These are phyloP conservation scores for Ernsta delagoae DNA, from an alignment of 2,888 invertebrate species.

Conservation along the genomic window DNA sequence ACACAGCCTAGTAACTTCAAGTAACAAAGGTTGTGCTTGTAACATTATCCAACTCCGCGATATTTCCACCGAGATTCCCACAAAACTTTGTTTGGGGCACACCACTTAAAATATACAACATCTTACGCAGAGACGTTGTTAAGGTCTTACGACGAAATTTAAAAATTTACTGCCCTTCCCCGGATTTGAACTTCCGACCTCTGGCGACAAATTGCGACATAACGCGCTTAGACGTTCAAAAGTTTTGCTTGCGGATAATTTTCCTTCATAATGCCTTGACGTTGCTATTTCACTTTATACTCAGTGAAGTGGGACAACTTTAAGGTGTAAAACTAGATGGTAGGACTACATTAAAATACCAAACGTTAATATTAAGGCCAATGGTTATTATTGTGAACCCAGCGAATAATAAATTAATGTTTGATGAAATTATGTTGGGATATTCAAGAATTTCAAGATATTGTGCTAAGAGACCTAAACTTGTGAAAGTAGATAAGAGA, in stretches of 20 bases:
- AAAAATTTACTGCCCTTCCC: conserved; percentile 34
- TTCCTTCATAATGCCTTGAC: conserved; percentile 7
- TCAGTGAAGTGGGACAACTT: not conserved
- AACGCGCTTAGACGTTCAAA: conserved; percentile 16
- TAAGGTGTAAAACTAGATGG: no score
- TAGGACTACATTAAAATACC: no score
- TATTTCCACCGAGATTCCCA: conserved; percentile 13
- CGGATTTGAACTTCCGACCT: conserved; percentile 41
- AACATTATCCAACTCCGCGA: conserved; percentile 13
- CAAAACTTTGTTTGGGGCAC: conserved; percentile 17
- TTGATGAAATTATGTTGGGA: no score
- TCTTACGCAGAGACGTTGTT: conserved; percentile 17
- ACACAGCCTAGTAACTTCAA: not conserved
- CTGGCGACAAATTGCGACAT: conserved; percentile 26
- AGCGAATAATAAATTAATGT: no score
- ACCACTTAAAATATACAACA: conserved; percentile 27
- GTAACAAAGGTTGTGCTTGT: not conserved
- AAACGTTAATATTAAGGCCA: no score
- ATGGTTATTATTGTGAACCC: no score
- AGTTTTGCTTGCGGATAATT: conserved; percentile 19
- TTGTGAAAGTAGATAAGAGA: no score
- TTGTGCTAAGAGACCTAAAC: no score
- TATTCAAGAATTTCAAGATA: no score
- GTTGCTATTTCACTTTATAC: not conserved
- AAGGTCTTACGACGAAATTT: conserved; percentile 16